phyloP scores from a whole-genome alignment of 2,797 vertebrate genomes.

The Mus caroli region DNA sequence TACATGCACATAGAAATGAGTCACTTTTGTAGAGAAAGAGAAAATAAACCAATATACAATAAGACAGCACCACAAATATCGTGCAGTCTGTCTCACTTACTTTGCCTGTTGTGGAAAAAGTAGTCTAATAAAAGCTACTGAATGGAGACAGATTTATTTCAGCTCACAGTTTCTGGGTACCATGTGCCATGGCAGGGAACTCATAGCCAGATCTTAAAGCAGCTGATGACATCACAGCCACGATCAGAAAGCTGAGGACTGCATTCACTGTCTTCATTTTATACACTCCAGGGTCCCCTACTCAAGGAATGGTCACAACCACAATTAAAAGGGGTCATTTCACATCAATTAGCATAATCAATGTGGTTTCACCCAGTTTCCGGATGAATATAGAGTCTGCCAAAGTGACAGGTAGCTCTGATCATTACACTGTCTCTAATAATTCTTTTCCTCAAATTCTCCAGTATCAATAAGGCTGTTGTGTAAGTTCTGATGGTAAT shows the following conservation, averaged over 20 bases:
- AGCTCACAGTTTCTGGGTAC: not conserved
- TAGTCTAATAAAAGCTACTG: not conserved
- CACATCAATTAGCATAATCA: not conserved
- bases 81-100: not conserved
- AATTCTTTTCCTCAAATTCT: not conserved
- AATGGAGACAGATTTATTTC: not conserved
- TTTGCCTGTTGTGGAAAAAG: not conserved
- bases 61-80: not conserved
- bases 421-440: not conserved
- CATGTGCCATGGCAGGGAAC: not conserved
- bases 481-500: too few relatives aligned
- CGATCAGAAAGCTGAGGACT: not conserved
- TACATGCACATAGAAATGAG: not conserved
- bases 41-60: not conserved
- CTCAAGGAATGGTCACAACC: not conserved
- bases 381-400: not conserved
- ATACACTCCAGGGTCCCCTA: not conserved
- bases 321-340: not conserved
- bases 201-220: not conserved
- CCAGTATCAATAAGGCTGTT: not conserved
- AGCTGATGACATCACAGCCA: not conserved
- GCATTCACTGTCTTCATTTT: not conserved
- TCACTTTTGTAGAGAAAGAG: not conserved
- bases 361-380: not conserved
- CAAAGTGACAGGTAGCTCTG: not conserved